Evolutionary conservation across 2,113 vertebrate species (phyloP).

Genomic region (Mobula birostris): DNA sequence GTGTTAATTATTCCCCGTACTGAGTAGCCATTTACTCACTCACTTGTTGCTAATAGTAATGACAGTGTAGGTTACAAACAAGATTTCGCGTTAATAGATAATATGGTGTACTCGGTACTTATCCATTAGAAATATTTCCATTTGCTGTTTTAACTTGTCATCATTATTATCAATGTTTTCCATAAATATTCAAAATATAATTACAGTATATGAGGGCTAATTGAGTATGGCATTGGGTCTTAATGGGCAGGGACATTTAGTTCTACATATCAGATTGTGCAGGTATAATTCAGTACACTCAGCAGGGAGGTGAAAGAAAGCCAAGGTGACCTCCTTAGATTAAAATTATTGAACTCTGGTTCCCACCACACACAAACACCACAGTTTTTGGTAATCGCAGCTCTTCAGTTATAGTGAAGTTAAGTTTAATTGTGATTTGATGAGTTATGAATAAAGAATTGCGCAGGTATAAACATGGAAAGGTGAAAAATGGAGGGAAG

Average conservation of each 20-base stretch:
- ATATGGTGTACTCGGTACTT: neutral
- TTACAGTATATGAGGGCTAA: neutral
- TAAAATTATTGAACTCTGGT: neutral
- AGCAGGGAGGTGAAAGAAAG: neutral
- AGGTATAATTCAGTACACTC: neutral
- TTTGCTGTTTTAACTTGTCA: neutral
- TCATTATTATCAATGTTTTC: neutral
- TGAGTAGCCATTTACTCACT: neutral
- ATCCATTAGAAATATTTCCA: neutral
- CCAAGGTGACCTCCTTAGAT: neutral
- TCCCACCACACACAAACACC: too few relatives aligned
- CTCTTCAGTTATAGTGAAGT: neutral
- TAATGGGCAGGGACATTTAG: neutral
- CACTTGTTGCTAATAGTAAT: neutral
- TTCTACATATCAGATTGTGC: neutral
- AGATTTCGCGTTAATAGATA: neutral
- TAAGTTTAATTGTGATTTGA: neutral
- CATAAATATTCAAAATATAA: neutral
- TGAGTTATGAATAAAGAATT: neutral
- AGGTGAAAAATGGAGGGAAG: too few relatives aligned
- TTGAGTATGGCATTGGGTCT: neutral
- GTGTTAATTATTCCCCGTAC: neutral
- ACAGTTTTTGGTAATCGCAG: neutral
- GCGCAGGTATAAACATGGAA: too few relatives aligned
- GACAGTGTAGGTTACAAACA: neutral